Evolutionary conservation across 2,888 invertebrate genomes (phyloP).

Genomic region (Erpobdella octoculata): DNA sequence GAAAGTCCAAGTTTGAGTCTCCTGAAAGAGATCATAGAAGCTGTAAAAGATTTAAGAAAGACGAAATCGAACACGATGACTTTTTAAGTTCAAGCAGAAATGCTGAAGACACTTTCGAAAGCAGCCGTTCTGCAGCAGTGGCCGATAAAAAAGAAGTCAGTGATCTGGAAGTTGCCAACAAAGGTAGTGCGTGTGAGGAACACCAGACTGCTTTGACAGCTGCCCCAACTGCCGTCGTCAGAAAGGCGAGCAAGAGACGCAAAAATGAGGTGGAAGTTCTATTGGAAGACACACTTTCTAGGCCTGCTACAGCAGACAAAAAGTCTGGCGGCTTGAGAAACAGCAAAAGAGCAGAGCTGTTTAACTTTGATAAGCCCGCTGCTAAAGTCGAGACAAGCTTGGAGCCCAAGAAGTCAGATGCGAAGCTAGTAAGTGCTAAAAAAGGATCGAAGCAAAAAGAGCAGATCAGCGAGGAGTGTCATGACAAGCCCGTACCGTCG

Average conservation of each 20-base stretch:
- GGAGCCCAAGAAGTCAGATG: neutral
- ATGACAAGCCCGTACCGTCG: neutral
- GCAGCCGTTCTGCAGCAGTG: neutral
- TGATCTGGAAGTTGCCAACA: neutral
- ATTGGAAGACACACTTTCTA: constrained; percentile 21
- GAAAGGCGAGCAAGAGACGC: constrained; percentile 13
- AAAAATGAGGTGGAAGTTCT: constrained; percentile 24
- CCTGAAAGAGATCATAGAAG: neutral
- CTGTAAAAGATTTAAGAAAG: neutral
- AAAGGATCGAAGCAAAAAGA: neutral
- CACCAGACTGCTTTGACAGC: neutral
- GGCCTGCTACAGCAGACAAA: constrained; percentile 15
- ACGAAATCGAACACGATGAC: neutral
- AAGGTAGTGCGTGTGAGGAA: no score
- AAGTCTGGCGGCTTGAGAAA: neutral
- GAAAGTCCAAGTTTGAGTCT: neutral
- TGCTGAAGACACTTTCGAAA: neutral
- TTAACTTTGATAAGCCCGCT: neutral
- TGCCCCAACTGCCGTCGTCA: neutral
- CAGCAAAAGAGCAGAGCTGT: neutral
- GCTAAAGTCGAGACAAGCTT: neutral
- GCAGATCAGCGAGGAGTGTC: neutral
- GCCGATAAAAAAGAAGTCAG: neutral
- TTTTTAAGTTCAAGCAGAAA: neutral
- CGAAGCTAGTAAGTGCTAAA: neutral